Percentiles rank a stretch among this genome's conserved stretches.
Evolutionary conservation across 2,888 invertebrate species (phyloP).

Genomic region (Sylvicola cinctus): DNA sequence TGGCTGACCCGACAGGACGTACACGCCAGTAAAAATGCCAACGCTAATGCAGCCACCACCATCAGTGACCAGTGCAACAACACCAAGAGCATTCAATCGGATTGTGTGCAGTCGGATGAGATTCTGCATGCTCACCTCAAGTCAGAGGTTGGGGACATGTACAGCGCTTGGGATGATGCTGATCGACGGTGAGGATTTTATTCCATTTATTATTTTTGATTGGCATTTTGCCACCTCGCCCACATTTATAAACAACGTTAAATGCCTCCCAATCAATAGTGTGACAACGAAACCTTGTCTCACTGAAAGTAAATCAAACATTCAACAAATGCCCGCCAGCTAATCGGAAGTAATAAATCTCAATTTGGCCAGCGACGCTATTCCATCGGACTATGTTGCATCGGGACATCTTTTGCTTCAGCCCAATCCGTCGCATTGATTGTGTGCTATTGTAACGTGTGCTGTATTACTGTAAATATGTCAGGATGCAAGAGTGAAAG

Average conservation of each 20-base stretch:
- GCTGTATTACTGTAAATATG: too few relatives aligned
- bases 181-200: conserved; percentile 35
- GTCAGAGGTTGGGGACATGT: conserved; percentile 47
- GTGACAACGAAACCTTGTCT: too few relatives aligned
- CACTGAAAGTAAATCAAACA: not conserved
- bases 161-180: conserved; percentile 46
- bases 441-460: too few relatives aligned
- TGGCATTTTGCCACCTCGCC: not conserved
- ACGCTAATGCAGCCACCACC: conserved; percentile 11
- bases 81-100: conserved; percentile 8
- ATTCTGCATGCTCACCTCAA: conserved; percentile 32
- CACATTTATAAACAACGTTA: not conserved
- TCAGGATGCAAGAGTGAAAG: too few relatives aligned
- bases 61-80: not conserved
- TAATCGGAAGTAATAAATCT: conserved; percentile 7
- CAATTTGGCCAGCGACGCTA: conserved; percentile 4
- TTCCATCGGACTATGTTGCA: too few relatives aligned
- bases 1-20: conserved; percentile 26
- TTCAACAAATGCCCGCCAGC: conserved; percentile 5
- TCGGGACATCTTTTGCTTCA: too few relatives aligned
- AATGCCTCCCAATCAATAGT: too few relatives aligned
- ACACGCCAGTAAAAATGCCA: conserved; percentile 14
- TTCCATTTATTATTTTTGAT: not conserved
- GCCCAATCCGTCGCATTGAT: too few relatives aligned
- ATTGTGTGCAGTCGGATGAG: conserved; percentile 15